Conservation (phyloP, 2,888 invertebrate species). For the Periphyllus acericola region DNA sequence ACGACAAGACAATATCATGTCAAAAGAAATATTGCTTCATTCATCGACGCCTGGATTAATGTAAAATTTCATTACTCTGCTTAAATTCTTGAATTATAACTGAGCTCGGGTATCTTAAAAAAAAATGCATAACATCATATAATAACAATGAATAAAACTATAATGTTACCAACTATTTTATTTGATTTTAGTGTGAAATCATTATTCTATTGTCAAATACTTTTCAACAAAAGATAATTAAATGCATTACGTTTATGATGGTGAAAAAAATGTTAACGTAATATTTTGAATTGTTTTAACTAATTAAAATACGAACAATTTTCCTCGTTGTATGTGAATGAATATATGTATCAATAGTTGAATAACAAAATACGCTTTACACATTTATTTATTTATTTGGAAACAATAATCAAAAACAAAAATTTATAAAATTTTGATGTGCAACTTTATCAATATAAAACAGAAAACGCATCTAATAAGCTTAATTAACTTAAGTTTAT, state of each 20-base stretch:
- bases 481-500: neutral
- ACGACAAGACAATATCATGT: slow-evolving; percentile 30
- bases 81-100: slow-evolving; percentile 8
- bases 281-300: neutral
- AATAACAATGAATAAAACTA: neutral
- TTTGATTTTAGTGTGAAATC: neutral
- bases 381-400: no score
- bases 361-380: no score
- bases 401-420: no score
- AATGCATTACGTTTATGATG: neutral
- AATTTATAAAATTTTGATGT: no score
- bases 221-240: neutral
- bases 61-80: slow-evolving; percentile 36
- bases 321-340: no score
- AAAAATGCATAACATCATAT: neutral
- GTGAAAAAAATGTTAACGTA: neutral
- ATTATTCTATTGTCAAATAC: neutral
- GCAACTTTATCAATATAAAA: no score
- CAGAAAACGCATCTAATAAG: no score
- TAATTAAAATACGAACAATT: no score
- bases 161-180: neutral
- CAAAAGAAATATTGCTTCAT: slow-evolving; percentile 53
- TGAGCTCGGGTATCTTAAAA: neutral
- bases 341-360: no score
- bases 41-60: slow-evolving; percentile 36